These are phyloP conservation scores for Eulemur albifrons DNA, from an alignment of 2,797 vertebrate genomes.

Conservation along the genomic window DNA sequence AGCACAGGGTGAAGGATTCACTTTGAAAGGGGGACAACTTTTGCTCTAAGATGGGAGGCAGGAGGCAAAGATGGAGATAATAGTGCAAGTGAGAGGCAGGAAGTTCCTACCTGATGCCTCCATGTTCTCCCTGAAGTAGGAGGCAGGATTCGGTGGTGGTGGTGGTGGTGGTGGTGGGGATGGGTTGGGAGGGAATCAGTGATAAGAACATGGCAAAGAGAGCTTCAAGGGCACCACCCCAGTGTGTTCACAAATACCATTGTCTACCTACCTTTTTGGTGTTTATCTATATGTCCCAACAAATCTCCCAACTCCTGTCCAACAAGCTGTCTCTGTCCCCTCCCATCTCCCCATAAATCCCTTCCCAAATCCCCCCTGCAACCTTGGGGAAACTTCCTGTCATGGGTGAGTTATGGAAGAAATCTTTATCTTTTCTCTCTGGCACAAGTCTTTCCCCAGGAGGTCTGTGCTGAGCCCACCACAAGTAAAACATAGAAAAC, in stretches of 20 bases:
- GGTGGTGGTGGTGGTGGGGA: not conserved
- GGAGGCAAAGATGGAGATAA: not conserved
- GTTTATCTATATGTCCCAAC: not conserved
- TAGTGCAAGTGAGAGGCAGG: not conserved
- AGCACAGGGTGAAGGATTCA: not conserved
- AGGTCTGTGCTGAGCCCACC: slow-evolving; percentile 29
- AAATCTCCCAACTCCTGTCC: not conserved
- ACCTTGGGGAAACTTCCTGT: slow-evolving; percentile 31
- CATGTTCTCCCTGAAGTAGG: not conserved
- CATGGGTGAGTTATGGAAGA: slow-evolving; percentile 43
- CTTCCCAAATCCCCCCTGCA: slow-evolving; percentile 38
- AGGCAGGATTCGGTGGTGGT: not conserved
- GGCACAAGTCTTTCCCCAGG: slow-evolving; percentile 50
- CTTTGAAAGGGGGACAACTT: not conserved
- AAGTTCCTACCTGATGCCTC: not conserved
- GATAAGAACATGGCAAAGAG: not conserved
- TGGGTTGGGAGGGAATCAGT: not conserved
- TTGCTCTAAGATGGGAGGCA: not conserved
- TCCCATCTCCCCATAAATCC: not conserved
- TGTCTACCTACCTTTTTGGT: not conserved
- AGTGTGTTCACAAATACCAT: not conserved
- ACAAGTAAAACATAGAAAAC: slow-evolving; percentile 49
- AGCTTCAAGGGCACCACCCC: not conserved
- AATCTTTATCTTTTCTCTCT: slow-evolving; percentile 60
- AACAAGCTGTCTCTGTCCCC: not conserved